phyloP scores from a whole-genome alignment of 2,888 invertebrate genomes.

The Pachymerium ferrugineum region DNA sequence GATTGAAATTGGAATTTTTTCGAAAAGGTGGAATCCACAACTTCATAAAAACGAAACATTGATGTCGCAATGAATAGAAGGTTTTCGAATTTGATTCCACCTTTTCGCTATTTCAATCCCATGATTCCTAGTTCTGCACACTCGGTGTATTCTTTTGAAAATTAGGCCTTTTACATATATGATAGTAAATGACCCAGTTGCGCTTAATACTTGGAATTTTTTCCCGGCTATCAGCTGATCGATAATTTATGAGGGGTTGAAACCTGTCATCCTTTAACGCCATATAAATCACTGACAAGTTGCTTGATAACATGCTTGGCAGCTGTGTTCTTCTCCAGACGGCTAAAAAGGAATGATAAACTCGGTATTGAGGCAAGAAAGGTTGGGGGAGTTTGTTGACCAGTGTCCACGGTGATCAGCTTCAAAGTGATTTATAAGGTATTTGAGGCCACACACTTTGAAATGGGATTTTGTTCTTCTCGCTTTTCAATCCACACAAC shows the following conservation, averaged over 20 bases:
- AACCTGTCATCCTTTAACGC: slow-evolving; percentile 7
- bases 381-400: background rate
- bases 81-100: no score
- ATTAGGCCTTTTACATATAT: no score
- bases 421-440: background rate
- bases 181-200: slow-evolving; percentile 1
- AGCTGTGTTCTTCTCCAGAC: background rate
- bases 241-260: slow-evolving; percentile 13
- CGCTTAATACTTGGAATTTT: background rate
- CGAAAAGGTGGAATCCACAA: no score
- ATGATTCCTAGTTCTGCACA: background rate
- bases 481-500: background rate
- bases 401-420: background rate
- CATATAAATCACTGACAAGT: slow-evolving; percentile 13
- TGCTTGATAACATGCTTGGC: slow-evolving; percentile 13
- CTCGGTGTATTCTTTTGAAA: background rate
- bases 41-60: no score
- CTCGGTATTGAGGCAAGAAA: background rate
- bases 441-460: background rate
- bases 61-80: no score
- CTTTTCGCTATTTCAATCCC: no score
- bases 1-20: no score
- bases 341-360: slow-evolving; percentile 9
- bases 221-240: slow-evolving; percentile 2
- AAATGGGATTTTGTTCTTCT: background rate